Evolutionary conservation across 2,797 vertebrate species (phyloP).

Genomic region (Myoxocephalus aenaeus): DNA sequence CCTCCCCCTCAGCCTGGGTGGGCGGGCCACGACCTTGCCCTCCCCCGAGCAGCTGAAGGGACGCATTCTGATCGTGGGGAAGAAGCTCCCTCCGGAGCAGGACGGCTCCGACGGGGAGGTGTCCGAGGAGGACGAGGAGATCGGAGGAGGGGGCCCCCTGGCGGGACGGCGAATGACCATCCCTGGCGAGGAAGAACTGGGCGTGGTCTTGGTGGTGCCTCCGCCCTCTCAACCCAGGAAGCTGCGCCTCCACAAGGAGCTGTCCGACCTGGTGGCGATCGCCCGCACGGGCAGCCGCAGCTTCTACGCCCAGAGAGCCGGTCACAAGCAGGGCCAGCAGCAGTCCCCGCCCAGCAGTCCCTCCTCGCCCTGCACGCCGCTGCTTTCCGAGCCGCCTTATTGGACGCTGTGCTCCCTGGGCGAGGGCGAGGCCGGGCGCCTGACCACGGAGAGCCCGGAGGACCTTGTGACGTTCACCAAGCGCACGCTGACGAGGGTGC

Average conservation of each 20-base stretch:
- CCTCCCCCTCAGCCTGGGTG: slow-evolving; percentile 77
- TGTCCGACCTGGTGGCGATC: slow-evolving; percentile 91
- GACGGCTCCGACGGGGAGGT: slow-evolving; percentile 93
- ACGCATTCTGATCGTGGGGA: slow-evolving; percentile 92
- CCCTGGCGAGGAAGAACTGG: slow-evolving; percentile 86
- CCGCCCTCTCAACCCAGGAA: slow-evolving; percentile 90
- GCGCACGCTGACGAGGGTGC: slow-evolving; percentile 91
- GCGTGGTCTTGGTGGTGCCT: slow-evolving; percentile 85
- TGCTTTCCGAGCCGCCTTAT: slow-evolving; percentile 67
- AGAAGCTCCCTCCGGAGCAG: slow-evolving; percentile 87
- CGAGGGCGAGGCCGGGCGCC: slow-evolving; percentile 92
- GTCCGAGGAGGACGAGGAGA: slow-evolving; percentile 97
- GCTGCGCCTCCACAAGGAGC: slow-evolving; percentile 86
- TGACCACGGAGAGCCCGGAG: slow-evolving; percentile 94
- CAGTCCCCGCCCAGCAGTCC: slow-evolving; percentile 80
- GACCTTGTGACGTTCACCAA: slow-evolving; percentile 98
- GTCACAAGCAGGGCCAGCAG: slow-evolving; percentile 71
- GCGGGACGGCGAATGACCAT: slow-evolving; percentile 86
- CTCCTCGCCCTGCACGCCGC: slow-evolving; percentile 77
- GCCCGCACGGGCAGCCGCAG: slow-evolving; percentile 81
- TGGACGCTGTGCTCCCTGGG: slow-evolving; percentile 96
- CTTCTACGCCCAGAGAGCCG: slow-evolving; percentile 80
- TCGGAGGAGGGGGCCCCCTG: slow-evolving; percentile 83
- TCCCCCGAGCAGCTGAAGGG: slow-evolving; percentile 94
- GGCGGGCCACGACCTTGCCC: slow-evolving; percentile 85